Percentiles rank a stretch among this genome's conserved stretches.
phyloP scores from a whole-genome alignment of 2,888 invertebrate genomes.

The Heliconius erato region DNA sequence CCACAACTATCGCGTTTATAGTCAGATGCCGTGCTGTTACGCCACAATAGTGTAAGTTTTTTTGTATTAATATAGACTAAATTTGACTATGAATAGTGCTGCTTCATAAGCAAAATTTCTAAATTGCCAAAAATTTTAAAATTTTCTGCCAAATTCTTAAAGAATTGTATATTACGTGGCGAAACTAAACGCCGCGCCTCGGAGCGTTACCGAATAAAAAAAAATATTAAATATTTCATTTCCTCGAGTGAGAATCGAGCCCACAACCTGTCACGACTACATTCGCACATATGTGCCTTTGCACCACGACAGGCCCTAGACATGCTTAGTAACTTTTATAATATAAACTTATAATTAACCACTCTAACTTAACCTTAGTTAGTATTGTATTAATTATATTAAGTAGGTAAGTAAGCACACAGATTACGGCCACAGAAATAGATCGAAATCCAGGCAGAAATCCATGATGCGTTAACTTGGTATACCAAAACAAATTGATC shows the following conservation, averaged over 20 bases:
- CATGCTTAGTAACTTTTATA: too few species aligned
- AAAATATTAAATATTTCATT: not conserved
- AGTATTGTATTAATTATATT: not conserved
- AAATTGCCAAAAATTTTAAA: too few species aligned
- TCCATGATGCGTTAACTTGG: constrained; percentile 40
- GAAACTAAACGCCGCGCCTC: not conserved
- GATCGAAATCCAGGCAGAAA: constrained; percentile 14
- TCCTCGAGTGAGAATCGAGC: not conserved
- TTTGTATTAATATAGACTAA: too few species aligned
- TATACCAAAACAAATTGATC: constrained; percentile 43
- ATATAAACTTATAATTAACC: not conserved
- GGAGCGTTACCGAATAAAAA: not conserved
- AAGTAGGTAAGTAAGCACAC: not conserved
- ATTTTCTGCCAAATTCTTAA: not conserved
- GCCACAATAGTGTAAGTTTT: too few species aligned
- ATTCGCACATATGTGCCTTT: not conserved
- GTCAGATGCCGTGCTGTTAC: too few species aligned
- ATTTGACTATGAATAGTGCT: too few species aligned
- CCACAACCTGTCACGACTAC: not conserved
- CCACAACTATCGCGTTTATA: too few species aligned
- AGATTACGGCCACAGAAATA: constrained; percentile 13
- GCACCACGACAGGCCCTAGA: not conserved
- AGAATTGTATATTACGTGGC: not conserved
- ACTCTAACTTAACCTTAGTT: not conserved
- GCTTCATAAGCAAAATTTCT: too few species aligned